These are phyloP conservation scores for Periparus ater DNA, from an alignment of 2,797 vertebrate genomes.

Conservation along the genomic window DNA sequence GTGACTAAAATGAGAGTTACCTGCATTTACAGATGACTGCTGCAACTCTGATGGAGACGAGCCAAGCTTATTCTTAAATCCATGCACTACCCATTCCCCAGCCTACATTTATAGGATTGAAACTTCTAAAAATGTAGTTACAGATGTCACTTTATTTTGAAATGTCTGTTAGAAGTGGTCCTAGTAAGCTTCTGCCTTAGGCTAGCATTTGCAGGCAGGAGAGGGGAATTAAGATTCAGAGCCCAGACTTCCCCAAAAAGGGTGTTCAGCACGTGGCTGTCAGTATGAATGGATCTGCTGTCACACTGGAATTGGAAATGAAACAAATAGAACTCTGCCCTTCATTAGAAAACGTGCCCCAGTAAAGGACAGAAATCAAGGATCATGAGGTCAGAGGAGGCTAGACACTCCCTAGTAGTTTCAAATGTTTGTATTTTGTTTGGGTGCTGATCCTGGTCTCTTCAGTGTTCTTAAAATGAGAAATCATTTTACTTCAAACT, in stretches of 20 bases:
- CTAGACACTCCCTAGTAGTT: neutral
- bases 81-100: neutral
- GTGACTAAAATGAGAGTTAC: neutral
- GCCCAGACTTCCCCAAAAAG: neutral
- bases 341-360: neutral
- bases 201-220: neutral
- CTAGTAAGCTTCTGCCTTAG: neutral
- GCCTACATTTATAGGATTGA: neutral
- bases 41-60: neutral
- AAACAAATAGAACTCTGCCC: neutral
- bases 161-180: neutral
- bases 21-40: neutral
- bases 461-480: neutral
- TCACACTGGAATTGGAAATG: neutral
- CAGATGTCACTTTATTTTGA: neutral
- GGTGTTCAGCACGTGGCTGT: neutral
- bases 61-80: neutral
- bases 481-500: neutral
- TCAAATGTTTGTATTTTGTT: neutral
- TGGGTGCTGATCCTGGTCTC: neutral
- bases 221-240: neutral
- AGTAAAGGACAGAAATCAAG: neutral
- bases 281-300: rapidly evolving
- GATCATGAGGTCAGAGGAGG: neutral
- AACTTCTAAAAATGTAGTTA: neutral